Percentiles rank a stretch among this genome's conserved stretches.
phyloP scores from a whole-genome alignment of 2,888 invertebrate genomes.

The Lampropteryx suffumata region DNA sequence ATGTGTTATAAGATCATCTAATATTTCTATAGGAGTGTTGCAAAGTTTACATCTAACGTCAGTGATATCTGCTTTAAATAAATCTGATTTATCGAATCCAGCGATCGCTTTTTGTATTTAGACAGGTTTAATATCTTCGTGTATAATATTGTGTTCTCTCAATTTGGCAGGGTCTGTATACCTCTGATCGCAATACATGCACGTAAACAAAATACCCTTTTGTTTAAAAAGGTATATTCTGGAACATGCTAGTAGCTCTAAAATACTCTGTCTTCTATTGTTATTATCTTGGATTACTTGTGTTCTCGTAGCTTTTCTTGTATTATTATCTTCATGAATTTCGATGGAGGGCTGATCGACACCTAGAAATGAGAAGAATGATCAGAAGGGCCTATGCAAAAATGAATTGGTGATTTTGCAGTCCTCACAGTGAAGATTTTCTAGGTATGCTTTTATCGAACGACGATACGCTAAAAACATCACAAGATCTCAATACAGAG shows the following conservation, averaged over 20 bases:
- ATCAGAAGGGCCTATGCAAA: no score
- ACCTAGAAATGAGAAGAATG: slow-evolving; percentile 66
- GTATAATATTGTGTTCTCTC: slow-evolving; percentile 52
- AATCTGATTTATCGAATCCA: slow-evolving; percentile 43
- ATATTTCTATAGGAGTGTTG: slow-evolving; percentile 8
- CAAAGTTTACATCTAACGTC: slow-evolving; percentile 24
- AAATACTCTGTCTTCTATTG: slow-evolving; percentile 46
- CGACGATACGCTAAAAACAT: no score
- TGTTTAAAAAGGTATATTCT: slow-evolving; percentile 69
- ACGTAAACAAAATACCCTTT: slow-evolving; percentile 62
- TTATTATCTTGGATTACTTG: not conserved
- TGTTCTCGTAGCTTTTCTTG: slow-evolving; percentile 22
- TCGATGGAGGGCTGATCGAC: slow-evolving; percentile 40
- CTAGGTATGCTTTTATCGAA: no score
- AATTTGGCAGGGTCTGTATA: slow-evolving; percentile 57
- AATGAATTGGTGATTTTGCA: no score
- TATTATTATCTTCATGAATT: slow-evolving; percentile 17
- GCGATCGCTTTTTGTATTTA: slow-evolving; percentile 47
- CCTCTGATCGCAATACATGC: slow-evolving; percentile 64
- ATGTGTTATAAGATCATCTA: slow-evolving; percentile 48
- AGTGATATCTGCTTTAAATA: no score
- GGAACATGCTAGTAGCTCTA: slow-evolving; percentile 57
- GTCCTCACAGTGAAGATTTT: no score
- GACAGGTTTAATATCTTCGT: slow-evolving; percentile 36
- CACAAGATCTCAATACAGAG: no score